These are phyloP conservation scores for Megalopta genalis DNA, from an alignment of 1,140 invertebrate genomes.

Conservation along the genomic window DNA sequence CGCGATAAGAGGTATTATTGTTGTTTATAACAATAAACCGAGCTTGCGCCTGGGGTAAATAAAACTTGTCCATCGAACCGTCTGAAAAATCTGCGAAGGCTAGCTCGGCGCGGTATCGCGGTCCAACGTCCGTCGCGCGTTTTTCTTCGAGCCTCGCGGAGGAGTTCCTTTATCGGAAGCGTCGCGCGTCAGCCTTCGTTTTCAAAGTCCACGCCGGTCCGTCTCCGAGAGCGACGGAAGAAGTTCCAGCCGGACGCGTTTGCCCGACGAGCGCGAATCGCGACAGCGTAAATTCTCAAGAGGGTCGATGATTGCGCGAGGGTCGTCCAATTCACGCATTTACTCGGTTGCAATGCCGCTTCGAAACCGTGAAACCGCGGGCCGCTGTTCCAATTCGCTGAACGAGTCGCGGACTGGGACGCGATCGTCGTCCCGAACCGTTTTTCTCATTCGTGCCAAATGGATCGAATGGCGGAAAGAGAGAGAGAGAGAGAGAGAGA, in stretches of 20 bases:
- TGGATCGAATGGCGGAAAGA: not conserved
- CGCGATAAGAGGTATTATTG: too few relatives aligned
- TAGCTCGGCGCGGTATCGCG: too few relatives aligned
- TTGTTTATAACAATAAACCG: too few relatives aligned
- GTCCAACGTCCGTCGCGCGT: too few relatives aligned
- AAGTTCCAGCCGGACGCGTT: not conserved
- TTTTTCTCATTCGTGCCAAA: not conserved
- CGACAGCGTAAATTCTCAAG: slow-evolving; percentile 36
- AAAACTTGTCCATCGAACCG: too few relatives aligned
- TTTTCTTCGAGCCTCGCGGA: too few relatives aligned
- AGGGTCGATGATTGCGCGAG: slow-evolving; percentile 46
- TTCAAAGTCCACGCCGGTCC: too few relatives aligned
- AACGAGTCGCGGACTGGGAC: not conserved
- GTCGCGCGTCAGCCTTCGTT: too few relatives aligned
- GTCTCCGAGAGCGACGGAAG: not conserved
- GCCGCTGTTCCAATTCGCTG: slow-evolving; percentile 1
- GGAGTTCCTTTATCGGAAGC: too few relatives aligned
- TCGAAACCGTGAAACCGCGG: slow-evolving; percentile 32
- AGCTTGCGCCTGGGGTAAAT: too few relatives aligned
- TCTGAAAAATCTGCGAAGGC: too few relatives aligned
- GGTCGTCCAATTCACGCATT: slow-evolving; percentile 43
- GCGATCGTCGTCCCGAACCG: not conserved
- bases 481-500: too few relatives aligned
- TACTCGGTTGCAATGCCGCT: slow-evolving; percentile 33
- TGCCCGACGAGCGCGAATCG: not conserved